Evolutionary conservation across 2,888 invertebrate genomes (phyloP).

Genomic region (Drosophila multiciliata): DNA sequence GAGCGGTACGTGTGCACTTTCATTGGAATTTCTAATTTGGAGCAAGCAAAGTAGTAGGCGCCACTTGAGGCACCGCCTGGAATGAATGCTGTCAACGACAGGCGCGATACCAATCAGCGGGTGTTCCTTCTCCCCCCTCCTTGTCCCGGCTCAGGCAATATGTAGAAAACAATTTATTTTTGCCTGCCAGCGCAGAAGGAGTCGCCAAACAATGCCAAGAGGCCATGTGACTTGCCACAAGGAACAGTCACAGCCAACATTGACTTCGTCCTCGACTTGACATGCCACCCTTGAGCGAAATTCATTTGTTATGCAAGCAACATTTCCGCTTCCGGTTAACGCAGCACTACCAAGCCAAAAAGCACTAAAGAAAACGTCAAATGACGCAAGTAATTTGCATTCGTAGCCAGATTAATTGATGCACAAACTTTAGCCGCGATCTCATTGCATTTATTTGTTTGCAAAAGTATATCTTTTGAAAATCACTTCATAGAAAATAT

Average conservation of each 20-base stretch:
- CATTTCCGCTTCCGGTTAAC: constrained; percentile 83
- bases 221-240: constrained; percentile 71
- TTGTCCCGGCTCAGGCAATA: constrained; percentile 24
- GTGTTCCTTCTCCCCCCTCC: constrained; percentile 8
- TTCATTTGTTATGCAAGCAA: constrained; percentile 83
- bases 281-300: constrained; percentile 62
- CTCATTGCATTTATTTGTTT: constrained; percentile 21
- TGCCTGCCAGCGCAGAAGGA: constrained; percentile 47
- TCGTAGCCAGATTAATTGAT: constrained; percentile 77
- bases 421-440: constrained; percentile 30
- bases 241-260: constrained; percentile 18
- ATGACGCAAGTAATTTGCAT: constrained; percentile 78
- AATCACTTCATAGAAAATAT: neutral
- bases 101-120: constrained; percentile 74
- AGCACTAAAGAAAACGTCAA: constrained; percentile 57
- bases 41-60: constrained; percentile 39
- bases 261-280: constrained; percentile 22
- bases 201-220: constrained; percentile 62
- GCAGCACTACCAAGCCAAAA: constrained; percentile 54
- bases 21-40: constrained; percentile 67
- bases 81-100: constrained; percentile 82
- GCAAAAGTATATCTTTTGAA: neutral
- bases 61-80: constrained; percentile 48
- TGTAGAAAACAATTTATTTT: constrained; percentile 72
- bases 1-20: constrained; percentile 31